phyloP scores from a whole-genome alignment of 2,797 vertebrate genomes.

The Darevskia mixta region DNA sequence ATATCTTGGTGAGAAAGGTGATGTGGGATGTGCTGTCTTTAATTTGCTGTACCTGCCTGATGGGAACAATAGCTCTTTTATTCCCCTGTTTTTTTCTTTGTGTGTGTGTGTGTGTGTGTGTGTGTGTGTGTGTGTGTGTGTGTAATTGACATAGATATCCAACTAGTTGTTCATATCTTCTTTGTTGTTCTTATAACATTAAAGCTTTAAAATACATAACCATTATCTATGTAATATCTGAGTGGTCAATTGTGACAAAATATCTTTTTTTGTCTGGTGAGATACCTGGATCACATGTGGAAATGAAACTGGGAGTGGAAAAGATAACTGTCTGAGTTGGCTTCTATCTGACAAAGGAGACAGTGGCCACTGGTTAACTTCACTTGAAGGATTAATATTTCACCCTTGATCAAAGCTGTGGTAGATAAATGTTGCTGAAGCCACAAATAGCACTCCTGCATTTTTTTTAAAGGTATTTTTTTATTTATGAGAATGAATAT shows the following conservation, averaged over 20 bases:
- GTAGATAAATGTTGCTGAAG: background rate
- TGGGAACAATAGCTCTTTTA: too few relatives aligned
- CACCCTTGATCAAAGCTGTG: background rate
- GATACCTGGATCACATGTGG: background rate
- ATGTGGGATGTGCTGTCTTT: too few relatives aligned
- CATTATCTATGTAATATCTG: too few relatives aligned
- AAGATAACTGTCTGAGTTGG: background rate
- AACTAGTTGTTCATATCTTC: background rate
- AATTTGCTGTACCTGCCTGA: too few relatives aligned
- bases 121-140: background rate
- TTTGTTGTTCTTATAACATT: background rate
- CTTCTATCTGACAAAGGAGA: background rate
- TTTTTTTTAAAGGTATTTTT: too few relatives aligned
- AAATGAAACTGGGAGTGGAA: background rate
- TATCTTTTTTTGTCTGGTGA: background rate
- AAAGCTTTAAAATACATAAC: slow-evolving; percentile 6
- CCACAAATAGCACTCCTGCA: background rate
- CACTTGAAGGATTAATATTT: background rate
- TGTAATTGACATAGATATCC: background rate
- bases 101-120: background rate
- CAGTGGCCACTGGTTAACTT: background rate
- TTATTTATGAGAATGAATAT: background rate
- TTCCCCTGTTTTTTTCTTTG: too few relatives aligned
- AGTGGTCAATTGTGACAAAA: background rate
- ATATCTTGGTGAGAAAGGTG: too few relatives aligned